Evolutionary conservation across 2,888 invertebrate species (phyloP).

Genomic region (Nephrotoma guestfalica): DNA sequence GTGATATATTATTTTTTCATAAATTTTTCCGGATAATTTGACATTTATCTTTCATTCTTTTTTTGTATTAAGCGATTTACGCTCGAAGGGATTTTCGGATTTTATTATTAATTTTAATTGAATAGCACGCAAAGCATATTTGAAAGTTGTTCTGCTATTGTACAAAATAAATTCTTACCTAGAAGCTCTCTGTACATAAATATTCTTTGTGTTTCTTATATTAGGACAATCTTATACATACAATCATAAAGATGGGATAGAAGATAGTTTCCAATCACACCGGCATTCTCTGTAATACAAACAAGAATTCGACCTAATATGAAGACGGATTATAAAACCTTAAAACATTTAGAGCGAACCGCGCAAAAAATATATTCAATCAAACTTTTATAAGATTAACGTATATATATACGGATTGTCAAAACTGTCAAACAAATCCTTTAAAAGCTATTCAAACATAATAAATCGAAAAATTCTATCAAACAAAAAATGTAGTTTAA

Average conservation of each 20-base stretch:
- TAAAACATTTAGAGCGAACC: not conserved
- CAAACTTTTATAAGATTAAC: not conserved
- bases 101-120: not conserved
- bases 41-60: not conserved
- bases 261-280: not conserved
- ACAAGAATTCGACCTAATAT: not conserved
- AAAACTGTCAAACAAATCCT: not conserved
- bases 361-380: not conserved
- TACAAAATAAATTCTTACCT: not conserved
- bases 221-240: not conserved
- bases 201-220: not conserved
- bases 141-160: not conserved
- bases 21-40: not conserved
- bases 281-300: not conserved
- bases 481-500: not conserved
- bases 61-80: not conserved
- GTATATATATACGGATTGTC: not conserved
- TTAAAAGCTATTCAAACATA: not conserved
- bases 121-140: not conserved
- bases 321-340: not conserved
- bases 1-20: not conserved
- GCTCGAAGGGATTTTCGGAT: not conserved
- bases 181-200: not conserved
- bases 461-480: not conserved
- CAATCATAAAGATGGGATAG: not conserved